Conservation (phyloP, 2,888 invertebrate species). For the Andricus curvator region DNA sequence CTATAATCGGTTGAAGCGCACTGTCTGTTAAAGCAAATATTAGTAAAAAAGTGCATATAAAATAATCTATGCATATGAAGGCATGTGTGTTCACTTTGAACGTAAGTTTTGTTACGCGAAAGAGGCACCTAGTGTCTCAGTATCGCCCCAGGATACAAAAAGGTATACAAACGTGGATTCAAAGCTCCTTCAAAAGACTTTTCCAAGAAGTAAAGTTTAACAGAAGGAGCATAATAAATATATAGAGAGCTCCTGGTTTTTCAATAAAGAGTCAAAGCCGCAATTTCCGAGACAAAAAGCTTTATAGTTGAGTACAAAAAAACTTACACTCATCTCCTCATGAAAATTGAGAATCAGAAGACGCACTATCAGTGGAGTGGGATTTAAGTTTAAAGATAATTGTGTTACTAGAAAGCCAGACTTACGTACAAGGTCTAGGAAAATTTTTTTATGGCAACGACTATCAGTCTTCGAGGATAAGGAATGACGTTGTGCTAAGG, state of each 20-base stretch:
- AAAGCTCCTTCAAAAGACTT: not conserved
- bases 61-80: too few species aligned
- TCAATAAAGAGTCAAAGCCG: not conserved
- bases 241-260: not conserved
- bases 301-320: not conserved
- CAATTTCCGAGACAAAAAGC: not conserved
- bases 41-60: not conserved
- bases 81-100: too few species aligned
- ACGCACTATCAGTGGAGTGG: not conserved
- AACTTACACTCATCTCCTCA: not conserved
- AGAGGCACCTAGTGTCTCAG: not conserved
- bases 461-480: not conserved
- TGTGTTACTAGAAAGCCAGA: not conserved
- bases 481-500: not conserved
- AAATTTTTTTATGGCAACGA: not conserved
- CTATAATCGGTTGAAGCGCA: too few species aligned
- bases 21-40: too few species aligned
- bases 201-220: not conserved
- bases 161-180: not conserved
- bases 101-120: not conserved
- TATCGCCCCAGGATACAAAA: not conserved
- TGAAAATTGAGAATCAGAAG: not conserved
- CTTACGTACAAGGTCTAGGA: not conserved
- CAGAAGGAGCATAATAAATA: not conserved
- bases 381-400: not conserved